Conservation (phyloP, 2,888 invertebrate species). For the Agapostemon virescens region DNA sequence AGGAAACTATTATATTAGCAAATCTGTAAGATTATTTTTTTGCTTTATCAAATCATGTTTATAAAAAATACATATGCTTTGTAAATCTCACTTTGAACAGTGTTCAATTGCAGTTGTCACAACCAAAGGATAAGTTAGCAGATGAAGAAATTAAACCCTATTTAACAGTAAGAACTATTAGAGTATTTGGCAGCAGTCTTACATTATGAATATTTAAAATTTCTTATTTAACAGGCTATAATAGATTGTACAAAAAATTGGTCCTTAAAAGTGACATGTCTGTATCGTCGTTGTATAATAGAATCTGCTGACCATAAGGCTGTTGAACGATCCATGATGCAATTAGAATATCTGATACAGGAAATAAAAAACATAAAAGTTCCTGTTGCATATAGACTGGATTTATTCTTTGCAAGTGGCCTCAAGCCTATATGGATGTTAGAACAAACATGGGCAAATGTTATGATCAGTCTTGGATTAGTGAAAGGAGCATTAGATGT, state of each 20-base stretch:
- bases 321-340: constrained; percentile 93
- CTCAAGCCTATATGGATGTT: constrained; percentile 89
- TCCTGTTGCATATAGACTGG: constrained; percentile 80
- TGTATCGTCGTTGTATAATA: constrained; percentile 88
- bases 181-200: background rate
- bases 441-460: constrained; percentile 88
- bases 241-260: constrained; percentile 82
- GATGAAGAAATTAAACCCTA: constrained; percentile 92
- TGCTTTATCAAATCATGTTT: constrained; percentile 22
- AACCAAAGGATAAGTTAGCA: constrained; percentile 89
- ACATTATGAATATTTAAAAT: constrained; percentile 3
- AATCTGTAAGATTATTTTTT: constrained; percentile 83
- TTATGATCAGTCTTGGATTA: constrained; percentile 90
- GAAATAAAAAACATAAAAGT: constrained; percentile 80
- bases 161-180: constrained; percentile 80
- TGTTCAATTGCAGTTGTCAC: constrained; percentile 87
- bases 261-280: constrained; percentile 87
- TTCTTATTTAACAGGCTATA: constrained; percentile 75
- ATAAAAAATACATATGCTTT: constrained; percentile 16
- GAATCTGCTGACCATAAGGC: constrained; percentile 90
- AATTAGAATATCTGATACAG: constrained; percentile 90
- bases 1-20: constrained; percentile 90
- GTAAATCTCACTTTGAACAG: constrained; percentile 79
- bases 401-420: constrained; percentile 87
- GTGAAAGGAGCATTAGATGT: constrained; percentile 92